Evolutionary conservation across 2,888 invertebrate species (phyloP).

Genomic region (Pseudococcus jackbeardsleyi): DNA sequence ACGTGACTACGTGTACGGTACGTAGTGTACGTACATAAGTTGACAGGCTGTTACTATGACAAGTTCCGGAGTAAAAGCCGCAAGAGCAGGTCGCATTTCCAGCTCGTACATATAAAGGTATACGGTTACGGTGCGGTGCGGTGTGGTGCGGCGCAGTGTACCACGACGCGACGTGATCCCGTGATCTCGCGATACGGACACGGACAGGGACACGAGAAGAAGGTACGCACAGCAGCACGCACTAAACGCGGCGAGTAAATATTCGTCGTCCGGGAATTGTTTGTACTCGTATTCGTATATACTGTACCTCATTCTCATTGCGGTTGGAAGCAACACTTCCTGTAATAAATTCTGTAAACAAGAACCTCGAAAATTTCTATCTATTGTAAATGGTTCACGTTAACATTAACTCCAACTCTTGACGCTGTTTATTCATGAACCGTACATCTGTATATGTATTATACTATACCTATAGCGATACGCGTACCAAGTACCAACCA

Average conservation of each 20-base stretch:
- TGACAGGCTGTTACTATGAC: too few species aligned
- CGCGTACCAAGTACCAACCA: too few species aligned
- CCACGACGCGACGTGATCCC: too few species aligned
- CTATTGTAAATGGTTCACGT: constrained; percentile 36
- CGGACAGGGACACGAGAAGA: too few species aligned
- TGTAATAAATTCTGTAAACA: constrained; percentile 53
- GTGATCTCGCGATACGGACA: too few species aligned
- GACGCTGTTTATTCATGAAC: constrained; percentile 43
- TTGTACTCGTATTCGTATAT: neutral
- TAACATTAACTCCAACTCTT: neutral
- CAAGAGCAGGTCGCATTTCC: too few species aligned
- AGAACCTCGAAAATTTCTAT: constrained; percentile 45
- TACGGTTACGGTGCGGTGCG: too few species aligned
- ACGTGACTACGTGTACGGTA: too few species aligned
- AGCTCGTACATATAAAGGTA: too few species aligned
- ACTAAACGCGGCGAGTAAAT: constrained; percentile 44
- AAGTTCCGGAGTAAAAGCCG: too few species aligned
- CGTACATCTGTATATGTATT: neutral
- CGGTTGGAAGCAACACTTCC: constrained; percentile 53
- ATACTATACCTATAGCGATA: neutral
- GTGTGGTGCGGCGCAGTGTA: too few species aligned
- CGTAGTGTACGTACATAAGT: too few species aligned
- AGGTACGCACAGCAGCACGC: constrained; percentile 16
- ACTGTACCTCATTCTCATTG: neutral
- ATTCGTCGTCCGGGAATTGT: constrained; percentile 49